Conservation (phyloP, 2,113 vertebrate species). For the Eublepharis macularius region DNA sequence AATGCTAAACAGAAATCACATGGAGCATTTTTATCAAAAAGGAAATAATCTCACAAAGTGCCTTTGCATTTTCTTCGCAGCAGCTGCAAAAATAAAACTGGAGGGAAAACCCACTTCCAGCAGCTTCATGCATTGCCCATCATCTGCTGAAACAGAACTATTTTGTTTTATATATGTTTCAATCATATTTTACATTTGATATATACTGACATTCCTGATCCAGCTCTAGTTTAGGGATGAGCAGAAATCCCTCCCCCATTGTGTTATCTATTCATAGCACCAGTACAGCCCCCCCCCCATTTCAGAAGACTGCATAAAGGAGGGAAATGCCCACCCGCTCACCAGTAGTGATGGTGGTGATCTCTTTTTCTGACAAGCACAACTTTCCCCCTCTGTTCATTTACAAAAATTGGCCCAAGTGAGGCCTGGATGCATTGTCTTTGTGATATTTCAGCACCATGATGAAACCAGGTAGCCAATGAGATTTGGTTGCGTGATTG, state of each 20-base stretch:
- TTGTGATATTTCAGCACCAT: too few species aligned
- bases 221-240: neutral
- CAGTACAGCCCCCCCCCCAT: too few species aligned
- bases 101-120: neutral
- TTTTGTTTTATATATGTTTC: neutral
- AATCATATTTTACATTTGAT: neutral
- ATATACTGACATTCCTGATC: neutral
- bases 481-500: too few species aligned
- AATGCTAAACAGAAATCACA: slow-evolving; percentile 23
- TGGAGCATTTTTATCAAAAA: neutral
- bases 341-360: too few species aligned
- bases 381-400: too few species aligned
- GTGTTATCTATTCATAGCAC: too few species aligned
- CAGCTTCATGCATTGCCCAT: neutral
- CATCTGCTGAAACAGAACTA: neutral
- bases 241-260: neutral
- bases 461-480: too few species aligned
- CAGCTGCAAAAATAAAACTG: neutral
- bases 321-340: too few species aligned
- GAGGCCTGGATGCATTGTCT: too few species aligned
- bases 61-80: neutral
- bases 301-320: too few species aligned
- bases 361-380: too few species aligned
- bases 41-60: neutral
- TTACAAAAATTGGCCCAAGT: too few species aligned